Percentiles rank a stretch among this genome's conserved stretches.
Conservation (phyloP, 92 coral and sea anemone genomes). For the Palythoa grandis region DNA sequence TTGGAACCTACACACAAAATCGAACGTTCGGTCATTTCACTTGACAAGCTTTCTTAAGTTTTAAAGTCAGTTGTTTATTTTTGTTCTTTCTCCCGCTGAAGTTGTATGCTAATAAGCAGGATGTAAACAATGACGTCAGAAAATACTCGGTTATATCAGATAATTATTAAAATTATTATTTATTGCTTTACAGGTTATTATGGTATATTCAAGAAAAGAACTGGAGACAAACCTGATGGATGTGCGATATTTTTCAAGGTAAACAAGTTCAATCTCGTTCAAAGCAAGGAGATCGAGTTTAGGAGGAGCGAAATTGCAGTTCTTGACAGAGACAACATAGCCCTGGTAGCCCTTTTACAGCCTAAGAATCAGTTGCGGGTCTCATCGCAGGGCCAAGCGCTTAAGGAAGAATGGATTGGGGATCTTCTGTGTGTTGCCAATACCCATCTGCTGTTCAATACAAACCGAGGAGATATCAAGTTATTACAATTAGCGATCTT, state of each 20-base stretch:
- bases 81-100: too few species aligned
- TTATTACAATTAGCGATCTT: constrained; percentile 82
- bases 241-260: constrained; percentile 89
- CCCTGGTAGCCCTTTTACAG: constrained; percentile 66
- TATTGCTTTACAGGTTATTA: constrained; percentile 62
- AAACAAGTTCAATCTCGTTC: constrained; percentile 71
- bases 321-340: constrained; percentile 92
- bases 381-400: constrained; percentile 19
- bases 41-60: too few species aligned
- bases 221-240: constrained; percentile 91
- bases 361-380: constrained; percentile 47
- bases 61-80: too few species aligned
- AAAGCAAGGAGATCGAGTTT: constrained; percentile 62
- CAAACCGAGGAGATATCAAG: constrained; percentile 93
- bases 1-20: too few species aligned
- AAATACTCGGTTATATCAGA: too few species aligned
- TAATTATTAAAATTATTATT: not conserved
- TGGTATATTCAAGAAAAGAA: constrained; percentile 86
- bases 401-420: constrained; percentile 35
- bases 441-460: constrained; percentile 93
- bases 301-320: constrained; percentile 65
- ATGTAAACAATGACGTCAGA: too few species aligned
- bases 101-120: too few species aligned
- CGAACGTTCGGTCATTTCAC: too few species aligned
- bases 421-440: constrained; percentile 77